Evolutionary conservation across 1,140 invertebrate species (phyloP), one percentile per base, ranked within the genome.

Genomic region (Pogonomyrmex californicus): DNA sequence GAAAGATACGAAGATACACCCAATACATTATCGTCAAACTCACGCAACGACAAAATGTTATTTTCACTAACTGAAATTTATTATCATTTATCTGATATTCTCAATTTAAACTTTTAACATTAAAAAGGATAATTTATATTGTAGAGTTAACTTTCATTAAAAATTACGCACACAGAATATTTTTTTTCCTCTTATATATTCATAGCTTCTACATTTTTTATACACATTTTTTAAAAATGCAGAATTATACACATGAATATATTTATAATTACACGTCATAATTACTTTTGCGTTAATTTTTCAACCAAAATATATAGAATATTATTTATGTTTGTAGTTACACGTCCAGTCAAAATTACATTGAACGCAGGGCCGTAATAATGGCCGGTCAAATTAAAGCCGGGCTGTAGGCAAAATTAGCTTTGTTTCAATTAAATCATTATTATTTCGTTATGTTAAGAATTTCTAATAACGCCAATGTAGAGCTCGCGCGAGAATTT

Each of bases 391-490:
- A 47, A 73, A 75, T 83, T 73, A 83, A 73, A 83, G 33, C 12
- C 41, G 44, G 17, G 10, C 41, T 60, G n/a, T 30, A 17, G 47
- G 17, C 6, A 73, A 75, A 83, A 83, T 73, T 60, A 83, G 56
- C 68, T 73, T 75, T 4, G 62, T 73, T 83, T 83, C 54, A 70
- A 71, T 83, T 60, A 44, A 36, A 75, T 60, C 41, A 62, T 83
- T 83, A 75, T 75, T 83, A 83, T 83, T 83, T 73, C 70, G n/a
- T 75, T 75, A 75, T 49, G 33, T 73, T 83, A 62, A 73, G 79
- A 83, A 83, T 83, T 73, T 41, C 30, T 83, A 70, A 83, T 83
- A 73, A 75, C 33, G 33, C 41, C 41, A 33, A 44, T 7, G 63
- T 23, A 6, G 17, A 60, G 54, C 30, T 14, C 12, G 68, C 17